Evolutionary conservation across 2,113 vertebrate genomes (phyloP), one percentile per base, ranked within the genome.

Genomic region (Mormyrus lacerda): DNA sequence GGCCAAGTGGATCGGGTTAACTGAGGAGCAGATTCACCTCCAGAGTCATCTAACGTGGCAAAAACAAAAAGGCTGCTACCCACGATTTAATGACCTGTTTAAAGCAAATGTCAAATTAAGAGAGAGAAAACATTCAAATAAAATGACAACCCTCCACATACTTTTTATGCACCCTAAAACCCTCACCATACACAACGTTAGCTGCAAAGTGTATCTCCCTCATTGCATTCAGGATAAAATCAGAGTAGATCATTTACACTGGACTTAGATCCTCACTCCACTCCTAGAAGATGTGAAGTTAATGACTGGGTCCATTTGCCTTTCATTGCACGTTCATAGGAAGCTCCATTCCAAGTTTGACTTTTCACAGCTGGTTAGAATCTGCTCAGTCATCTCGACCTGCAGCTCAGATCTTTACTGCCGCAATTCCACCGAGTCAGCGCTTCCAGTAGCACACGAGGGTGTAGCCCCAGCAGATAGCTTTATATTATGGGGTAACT

Each of bases 31-130:
- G 4, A 84, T 45, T 84, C 42, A 47, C 6, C 65, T 73, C 27
- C 76, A 82, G 42, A 82, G 39, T 44, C 53, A 91, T 91, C 90
- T 65, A 50, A 82, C 4, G 24, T 15, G 13, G 27, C 55, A 35
- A 35, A 35, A 69, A n/a, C n/a, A n/a, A 53, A 73, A 35, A 1
- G n/a, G 65, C 3, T 35, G 27, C 24, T 35, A 4, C 13, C 65
- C 65, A 35, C 3, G 27, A 79, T 39, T 79, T 79, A 76, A 35
- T 17, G 31, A 76, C 31, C 31, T 0, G 31, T 79, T 79, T 42
- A 79, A 39, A 79, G 35, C 35, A 79, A 79, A 79, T 39, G 35
- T 79, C 35, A 42, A 79, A 79, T 42, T 79, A 79, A 39, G 73
- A 42, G 31, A 79, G n/a, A 24, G 10, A 31, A 69, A 27, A 27